These are phyloP conservation scores for Parotia lawesii DNA, from an alignment of 2,113 vertebrate genomes.

Conservation along the genomic window DNA sequence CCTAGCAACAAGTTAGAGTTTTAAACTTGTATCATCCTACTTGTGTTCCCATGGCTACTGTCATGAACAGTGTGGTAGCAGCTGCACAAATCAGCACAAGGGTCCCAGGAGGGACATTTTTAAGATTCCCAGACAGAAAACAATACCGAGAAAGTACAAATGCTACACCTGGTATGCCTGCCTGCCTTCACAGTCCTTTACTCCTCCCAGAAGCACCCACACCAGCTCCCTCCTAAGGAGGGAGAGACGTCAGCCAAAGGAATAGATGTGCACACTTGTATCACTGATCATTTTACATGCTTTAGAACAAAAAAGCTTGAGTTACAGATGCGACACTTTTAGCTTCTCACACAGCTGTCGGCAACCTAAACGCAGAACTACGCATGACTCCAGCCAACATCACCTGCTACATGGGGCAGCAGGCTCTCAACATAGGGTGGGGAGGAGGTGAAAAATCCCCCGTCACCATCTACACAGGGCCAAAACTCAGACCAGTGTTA, in stretches of 20 bases:
- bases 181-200: neutral
- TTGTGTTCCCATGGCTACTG: conserved; percentile 77
- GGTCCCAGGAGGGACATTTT: conserved; percentile 57
- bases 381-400: neutral
- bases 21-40: conserved; percentile 70
- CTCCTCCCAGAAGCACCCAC: neutral
- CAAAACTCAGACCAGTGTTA: neutral
- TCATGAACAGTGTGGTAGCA: conserved; percentile 47
- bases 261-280: neutral
- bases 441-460: neutral
- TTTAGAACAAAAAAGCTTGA: neutral
- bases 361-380: neutral
- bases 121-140: conserved; percentile 55
- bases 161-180: neutral
- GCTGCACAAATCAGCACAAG: conserved; percentile 61
- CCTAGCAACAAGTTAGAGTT: conserved; percentile 75
- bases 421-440: neutral
- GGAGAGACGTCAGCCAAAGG: neutral
- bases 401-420: neutral
- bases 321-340: neutral
- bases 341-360: neutral
- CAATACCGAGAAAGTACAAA: neutral
- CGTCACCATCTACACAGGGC: rapidly evolving
- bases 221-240: neutral
- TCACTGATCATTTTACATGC: neutral